Evolutionary conservation across 2,797 vertebrate species (phyloP).

Genomic region (Sebastes umbrosus): DNA sequence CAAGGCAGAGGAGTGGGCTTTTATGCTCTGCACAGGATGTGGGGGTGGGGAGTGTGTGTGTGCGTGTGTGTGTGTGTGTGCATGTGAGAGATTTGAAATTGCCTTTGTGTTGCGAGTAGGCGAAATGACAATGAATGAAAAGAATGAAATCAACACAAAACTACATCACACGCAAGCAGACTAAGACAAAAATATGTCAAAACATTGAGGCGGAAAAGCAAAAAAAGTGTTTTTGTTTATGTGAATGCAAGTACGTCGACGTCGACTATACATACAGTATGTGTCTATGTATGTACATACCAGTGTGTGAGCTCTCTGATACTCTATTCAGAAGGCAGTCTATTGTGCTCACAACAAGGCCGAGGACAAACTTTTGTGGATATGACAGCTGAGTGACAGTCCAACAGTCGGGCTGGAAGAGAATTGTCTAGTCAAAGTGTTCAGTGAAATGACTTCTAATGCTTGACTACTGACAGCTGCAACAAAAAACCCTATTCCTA

Average conservation of each 20-base stretch:
- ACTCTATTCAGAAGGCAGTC: conserved; percentile 49
- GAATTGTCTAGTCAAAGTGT: conserved; percentile 67
- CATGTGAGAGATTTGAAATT: conserved; percentile 14
- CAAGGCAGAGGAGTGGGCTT: conserved; percentile 43
- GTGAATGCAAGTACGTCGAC: neutral
- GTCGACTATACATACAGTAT: neutral
- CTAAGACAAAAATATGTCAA: conserved; percentile 34
- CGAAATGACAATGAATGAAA: conserved; percentile 34
- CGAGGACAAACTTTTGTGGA: conserved; percentile 66
- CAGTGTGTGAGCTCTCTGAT: conserved; percentile 19
- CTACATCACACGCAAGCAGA: neutral
- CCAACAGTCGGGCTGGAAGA: conserved; percentile 53
- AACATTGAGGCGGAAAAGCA: conserved; percentile 21
- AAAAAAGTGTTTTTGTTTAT: conserved; percentile 28
- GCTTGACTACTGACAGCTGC: conserved; percentile 63
- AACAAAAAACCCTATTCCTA: conserved; percentile 57
- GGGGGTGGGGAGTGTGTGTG: conserved; percentile 10
- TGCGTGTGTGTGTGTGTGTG: conserved; percentile 8
- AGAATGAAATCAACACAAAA: conserved; percentile 33
- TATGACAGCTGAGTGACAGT: conserved; percentile 72
- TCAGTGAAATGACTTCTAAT: conserved; percentile 61
- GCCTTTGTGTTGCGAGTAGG: conserved; percentile 38
- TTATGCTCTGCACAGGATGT: conserved; percentile 31
- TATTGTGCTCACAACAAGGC: conserved; percentile 63
- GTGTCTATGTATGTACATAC: neutral